phyloP scores from a whole-genome alignment of 2,888 invertebrate species.

The Sphaerophoria rueppellii region DNA sequence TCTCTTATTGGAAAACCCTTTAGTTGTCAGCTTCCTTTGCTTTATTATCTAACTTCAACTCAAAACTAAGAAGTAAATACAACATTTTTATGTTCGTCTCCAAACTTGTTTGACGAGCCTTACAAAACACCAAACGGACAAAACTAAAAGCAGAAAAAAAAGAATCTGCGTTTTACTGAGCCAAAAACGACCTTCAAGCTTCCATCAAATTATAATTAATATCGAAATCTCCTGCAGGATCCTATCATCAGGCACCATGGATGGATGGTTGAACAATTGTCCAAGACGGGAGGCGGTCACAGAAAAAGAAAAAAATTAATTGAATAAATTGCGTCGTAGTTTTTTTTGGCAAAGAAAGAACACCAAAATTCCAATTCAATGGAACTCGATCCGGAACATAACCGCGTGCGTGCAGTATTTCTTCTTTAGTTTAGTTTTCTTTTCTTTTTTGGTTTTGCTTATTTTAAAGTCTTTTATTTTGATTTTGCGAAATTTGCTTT shows the following conservation, averaged over 20 bases:
- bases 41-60: background rate
- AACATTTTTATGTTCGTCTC: background rate
- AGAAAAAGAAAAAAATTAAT: background rate
- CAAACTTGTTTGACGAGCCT: slow-evolving; percentile 28
- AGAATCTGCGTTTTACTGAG: background rate
- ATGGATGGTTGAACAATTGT: slow-evolving; percentile 17
- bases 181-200: slow-evolving; percentile 68
- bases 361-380: slow-evolving; percentile 38
- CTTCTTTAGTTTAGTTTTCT: background rate
- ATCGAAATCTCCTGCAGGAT: slow-evolving; percentile 52
- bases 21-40: background rate
- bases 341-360: slow-evolving; percentile 38
- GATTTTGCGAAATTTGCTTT: slow-evolving; percentile 39
- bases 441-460: slow-evolving; percentile 26
- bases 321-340: slow-evolving; percentile 60
- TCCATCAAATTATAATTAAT: slow-evolving; percentile 42
- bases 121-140: slow-evolving; percentile 33
- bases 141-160: background rate
- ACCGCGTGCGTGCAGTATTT: slow-evolving; percentile 49
- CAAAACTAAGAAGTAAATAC: slow-evolving; percentile 47
- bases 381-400: slow-evolving; percentile 62
- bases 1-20: no score
- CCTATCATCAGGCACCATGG: slow-evolving; percentile 28
- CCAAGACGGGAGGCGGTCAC: background rate
- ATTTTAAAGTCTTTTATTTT: slow-evolving; percentile 17